phyloP scores from a whole-genome alignment of 2,113 vertebrate genomes.

The Triplophysa tibetana region DNA sequence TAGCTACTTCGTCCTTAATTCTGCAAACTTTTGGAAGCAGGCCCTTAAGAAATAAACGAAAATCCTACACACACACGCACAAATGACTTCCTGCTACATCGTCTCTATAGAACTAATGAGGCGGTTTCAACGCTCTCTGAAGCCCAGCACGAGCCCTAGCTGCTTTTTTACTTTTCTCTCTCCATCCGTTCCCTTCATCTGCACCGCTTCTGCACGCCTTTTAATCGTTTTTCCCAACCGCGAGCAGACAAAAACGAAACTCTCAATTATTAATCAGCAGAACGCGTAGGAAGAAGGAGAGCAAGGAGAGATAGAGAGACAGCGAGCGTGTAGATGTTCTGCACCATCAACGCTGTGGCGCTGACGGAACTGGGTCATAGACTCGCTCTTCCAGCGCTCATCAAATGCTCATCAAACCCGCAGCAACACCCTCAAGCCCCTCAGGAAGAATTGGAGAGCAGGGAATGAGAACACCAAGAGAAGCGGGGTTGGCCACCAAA shows the following conservation, averaged over 20 bases:
- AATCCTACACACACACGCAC: background rate
- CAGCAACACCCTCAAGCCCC: slow-evolving; percentile 27
- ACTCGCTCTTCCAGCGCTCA: slow-evolving; percentile 43
- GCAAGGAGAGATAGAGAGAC: slow-evolving; percentile 45
- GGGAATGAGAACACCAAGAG: background rate
- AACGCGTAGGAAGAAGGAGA: slow-evolving; percentile 13
- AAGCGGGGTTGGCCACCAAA: background rate
- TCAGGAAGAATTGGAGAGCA: slow-evolving; percentile 7
- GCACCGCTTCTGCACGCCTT: slow-evolving; percentile 22
- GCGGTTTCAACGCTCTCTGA: slow-evolving; percentile 22
- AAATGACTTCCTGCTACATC: slow-evolving; percentile 2
- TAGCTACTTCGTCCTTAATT: background rate
- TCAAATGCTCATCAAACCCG: slow-evolving; percentile 35
- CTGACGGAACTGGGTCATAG: slow-evolving; percentile 77
- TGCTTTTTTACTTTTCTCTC: slow-evolving; percentile 1
- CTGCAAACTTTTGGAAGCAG: background rate
- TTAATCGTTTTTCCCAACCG: slow-evolving; percentile 38
- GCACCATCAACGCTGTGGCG: slow-evolving; percentile 45
- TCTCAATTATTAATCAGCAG: slow-evolving; percentile 50
- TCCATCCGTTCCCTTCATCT: slow-evolving; percentile 34
- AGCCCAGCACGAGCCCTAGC: slow-evolving; percentile 23
- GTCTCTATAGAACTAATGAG: slow-evolving; percentile 40
- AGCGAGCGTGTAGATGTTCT: slow-evolving; percentile 44
- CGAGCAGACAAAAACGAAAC: slow-evolving; percentile 32
- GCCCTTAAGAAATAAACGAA: slow-evolving; percentile 8